A percentile compares a stretch with the other conserved stretches of the same genome.
Evolutionary conservation across 2,113 vertebrate genomes (phyloP).

Genomic region (Tringa solitaria): DNA sequence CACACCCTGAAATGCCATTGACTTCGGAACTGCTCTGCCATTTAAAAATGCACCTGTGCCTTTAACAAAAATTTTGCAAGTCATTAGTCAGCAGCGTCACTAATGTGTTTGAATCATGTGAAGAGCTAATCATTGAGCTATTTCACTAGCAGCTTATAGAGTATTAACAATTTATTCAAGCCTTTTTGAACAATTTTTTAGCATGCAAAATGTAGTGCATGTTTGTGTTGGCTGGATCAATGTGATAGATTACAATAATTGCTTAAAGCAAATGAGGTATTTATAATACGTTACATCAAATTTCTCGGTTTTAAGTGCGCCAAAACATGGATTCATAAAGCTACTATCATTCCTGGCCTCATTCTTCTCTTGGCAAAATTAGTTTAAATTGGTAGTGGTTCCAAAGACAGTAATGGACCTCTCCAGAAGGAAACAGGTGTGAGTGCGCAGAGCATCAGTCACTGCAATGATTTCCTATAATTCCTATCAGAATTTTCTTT

Average conservation of each 20-base stretch:
- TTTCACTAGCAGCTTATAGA: background rate
- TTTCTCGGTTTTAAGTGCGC: background rate
- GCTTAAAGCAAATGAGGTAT: slow-evolving; percentile 34
- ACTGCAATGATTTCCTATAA: background rate
- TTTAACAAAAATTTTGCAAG: slow-evolving; percentile 30
- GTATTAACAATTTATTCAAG: slow-evolving; percentile 46
- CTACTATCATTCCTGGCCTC: background rate
- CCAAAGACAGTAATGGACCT: background rate
- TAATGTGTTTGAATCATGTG: background rate
- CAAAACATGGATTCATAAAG: slow-evolving; percentile 29
- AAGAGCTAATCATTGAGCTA: slow-evolving; percentile 18
- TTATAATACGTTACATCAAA: slow-evolving; percentile 37
- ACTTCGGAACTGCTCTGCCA: background rate
- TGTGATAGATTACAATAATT: slow-evolving; percentile 47
- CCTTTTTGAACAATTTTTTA: slow-evolving; percentile 13
- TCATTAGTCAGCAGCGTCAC: slow-evolving; percentile 14
- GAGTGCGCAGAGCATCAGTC: background rate
- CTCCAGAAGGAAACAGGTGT: background rate
- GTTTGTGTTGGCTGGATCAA: slow-evolving; percentile 39
- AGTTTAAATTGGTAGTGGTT: background rate
- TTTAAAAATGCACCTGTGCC: background rate
- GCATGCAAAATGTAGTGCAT: background rate
- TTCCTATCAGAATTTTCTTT: background rate
- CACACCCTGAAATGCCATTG: background rate
- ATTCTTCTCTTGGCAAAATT: background rate